These are phyloP conservation scores for Epinephelus coioides DNA, from an alignment of 2,797 vertebrate species.

Conservation along the genomic window DNA sequence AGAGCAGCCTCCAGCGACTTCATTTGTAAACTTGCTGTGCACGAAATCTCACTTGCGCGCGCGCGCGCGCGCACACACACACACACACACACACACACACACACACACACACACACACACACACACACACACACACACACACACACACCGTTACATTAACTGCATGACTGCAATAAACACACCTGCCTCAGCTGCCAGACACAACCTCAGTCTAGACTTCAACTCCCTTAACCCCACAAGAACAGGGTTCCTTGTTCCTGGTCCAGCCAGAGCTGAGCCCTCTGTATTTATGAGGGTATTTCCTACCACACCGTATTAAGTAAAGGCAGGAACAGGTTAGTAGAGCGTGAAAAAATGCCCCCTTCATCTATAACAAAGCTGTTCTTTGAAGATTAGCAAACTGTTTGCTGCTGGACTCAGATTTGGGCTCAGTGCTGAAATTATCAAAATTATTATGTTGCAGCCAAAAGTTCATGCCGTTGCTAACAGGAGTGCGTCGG, in stretches of 20 bases:
- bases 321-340: conserved; percentile 63
- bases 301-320: conserved; percentile 42
- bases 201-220: conserved; percentile 70
- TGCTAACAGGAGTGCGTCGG: background rate
- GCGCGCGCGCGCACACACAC: background rate
- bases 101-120: too few relatives aligned
- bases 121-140: background rate
- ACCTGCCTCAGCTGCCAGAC: conserved; percentile 56
- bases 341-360: conserved; percentile 64
- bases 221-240: conserved; percentile 56
- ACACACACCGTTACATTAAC: conserved; percentile 18
- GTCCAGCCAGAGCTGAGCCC: conserved; percentile 54
- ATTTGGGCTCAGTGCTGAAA: conserved; percentile 23
- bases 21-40: background rate
- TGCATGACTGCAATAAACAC: conserved; percentile 32
- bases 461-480: conserved; percentile 7
- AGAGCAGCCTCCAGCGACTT: background rate
- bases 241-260: conserved; percentile 69
- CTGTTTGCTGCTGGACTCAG: conserved; percentile 40
- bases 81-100: too few relatives aligned
- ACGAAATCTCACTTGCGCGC: background rate
- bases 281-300: conserved; percentile 68
- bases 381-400: conserved; percentile 76
- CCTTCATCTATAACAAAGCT: conserved; percentile 58
- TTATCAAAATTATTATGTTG: conserved; percentile 19